phyloP scores from a whole-genome alignment of 1,140 invertebrate species.

The Procambarus clarkii region DNA sequence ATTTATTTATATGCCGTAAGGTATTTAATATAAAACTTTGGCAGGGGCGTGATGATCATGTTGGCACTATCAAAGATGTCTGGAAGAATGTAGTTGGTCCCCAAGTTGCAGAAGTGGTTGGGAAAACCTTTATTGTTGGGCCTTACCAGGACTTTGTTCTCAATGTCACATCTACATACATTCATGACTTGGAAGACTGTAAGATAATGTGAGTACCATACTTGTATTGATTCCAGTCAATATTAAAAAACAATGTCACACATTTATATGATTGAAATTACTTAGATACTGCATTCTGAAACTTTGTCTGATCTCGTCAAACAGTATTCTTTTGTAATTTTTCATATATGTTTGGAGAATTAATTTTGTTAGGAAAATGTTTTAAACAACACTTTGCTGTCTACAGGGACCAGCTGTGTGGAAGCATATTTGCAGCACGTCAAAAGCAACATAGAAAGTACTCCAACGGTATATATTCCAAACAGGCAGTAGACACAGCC shows the following conservation, averaged over 20 bases:
- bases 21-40: not conserved
- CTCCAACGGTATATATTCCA: conserved; percentile 76
- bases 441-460: conserved; percentile 79
- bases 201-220: conserved; percentile 77
- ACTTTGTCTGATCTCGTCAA: too few species aligned
- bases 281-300: too few species aligned
- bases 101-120: conserved; percentile 76
- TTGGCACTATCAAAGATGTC: conserved; percentile 80
- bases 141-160: conserved; percentile 79
- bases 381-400: conserved; percentile 9
- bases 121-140: conserved; percentile 76
- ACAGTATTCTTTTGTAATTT: not conserved
- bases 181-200: conserved; percentile 79
- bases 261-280: too few species aligned
- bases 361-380: not conserved
- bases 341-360: not conserved
- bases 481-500: conserved; percentile 77
- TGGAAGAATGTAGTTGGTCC: conserved; percentile 81
- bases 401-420: conserved; percentile 74
- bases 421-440: conserved; percentile 75
- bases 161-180: conserved; percentile 77
- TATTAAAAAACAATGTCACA: too few species aligned
- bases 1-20: too few species aligned
- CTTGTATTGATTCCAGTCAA: not conserved
- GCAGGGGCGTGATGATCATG: conserved; percentile 73